Conservation (phyloP, 2,888 invertebrate species). For the Leuctra nigra region DNA sequence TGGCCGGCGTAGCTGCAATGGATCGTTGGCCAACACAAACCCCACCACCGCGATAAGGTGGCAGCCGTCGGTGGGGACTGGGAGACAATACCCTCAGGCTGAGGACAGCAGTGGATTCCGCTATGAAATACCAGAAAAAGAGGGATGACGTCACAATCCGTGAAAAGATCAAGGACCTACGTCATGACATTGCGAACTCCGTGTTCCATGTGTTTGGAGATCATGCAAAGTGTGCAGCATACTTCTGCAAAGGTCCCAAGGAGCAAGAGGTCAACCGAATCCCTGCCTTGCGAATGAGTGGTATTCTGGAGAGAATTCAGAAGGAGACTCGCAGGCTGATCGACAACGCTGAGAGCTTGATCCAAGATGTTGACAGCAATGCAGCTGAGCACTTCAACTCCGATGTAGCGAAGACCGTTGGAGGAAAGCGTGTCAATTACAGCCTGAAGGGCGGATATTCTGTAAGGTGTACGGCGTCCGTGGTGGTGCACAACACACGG, state of each 20-base stretch:
- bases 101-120: not conserved
- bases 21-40: no score
- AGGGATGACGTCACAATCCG: not conserved
- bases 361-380: conserved; percentile 33
- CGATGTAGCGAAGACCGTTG: conserved; percentile 34
- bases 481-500: conserved; percentile 2
- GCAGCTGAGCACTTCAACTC: conserved; percentile 34
- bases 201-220: conserved; percentile 1
- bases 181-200: not conserved
- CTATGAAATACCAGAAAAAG: not conserved
- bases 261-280: conserved; percentile 12
- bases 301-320: not conserved
- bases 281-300: not conserved
- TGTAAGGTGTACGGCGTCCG: conserved; percentile 4
- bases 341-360: conserved; percentile 26
- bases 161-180: not conserved
- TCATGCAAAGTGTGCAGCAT: not conserved
- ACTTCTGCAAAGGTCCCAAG: conserved; percentile 11
- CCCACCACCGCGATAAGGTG: no score
- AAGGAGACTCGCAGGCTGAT: not conserved
- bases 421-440: conserved; percentile 36
- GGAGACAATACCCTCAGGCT: not conserved
- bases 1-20: no score
- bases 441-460: conserved; percentile 33
- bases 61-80: no score